Conservation (phyloP, 2,888 invertebrate species). For the Pyrrhia umbra region DNA sequence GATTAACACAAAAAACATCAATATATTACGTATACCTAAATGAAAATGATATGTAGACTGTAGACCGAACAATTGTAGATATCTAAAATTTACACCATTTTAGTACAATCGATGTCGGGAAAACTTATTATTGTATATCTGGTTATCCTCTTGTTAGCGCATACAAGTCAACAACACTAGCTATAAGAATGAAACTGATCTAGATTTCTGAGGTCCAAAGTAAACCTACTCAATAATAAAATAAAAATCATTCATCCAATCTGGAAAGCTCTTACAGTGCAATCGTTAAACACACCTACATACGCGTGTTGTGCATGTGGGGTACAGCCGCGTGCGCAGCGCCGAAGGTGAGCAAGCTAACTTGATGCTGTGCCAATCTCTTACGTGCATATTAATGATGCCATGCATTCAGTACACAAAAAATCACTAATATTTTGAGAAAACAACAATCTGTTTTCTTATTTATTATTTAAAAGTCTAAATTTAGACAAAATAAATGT, state of each 20-base stretch:
- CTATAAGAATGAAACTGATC: neutral
- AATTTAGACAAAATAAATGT: slow-evolving; percentile 35
- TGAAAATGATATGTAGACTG: no score
- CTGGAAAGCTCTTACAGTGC: slow-evolving; percentile 55
- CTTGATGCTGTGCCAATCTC: slow-evolving; percentile 84
- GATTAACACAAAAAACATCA: neutral
- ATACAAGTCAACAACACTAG: neutral
- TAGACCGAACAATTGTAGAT: no score
- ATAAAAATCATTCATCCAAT: slow-evolving; percentile 30
- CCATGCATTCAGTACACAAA: slow-evolving; percentile 58
- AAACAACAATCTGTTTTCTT: slow-evolving; percentile 21
- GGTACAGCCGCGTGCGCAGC: slow-evolving; percentile 66
- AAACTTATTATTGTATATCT: neutral
- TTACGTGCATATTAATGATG: slow-evolving; percentile 69
- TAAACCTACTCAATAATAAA: slow-evolving; percentile 8
- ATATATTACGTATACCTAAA: neutral
- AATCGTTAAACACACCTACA: slow-evolving; percentile 53
- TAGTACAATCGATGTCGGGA: neutral
- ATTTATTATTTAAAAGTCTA: slow-evolving; percentile 18
- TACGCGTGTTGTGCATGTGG: slow-evolving; percentile 56
- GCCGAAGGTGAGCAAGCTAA: slow-evolving; percentile 82
- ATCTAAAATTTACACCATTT: no score
- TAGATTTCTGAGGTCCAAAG: neutral
- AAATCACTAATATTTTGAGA: slow-evolving; percentile 31
- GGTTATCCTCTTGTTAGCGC: neutral